phyloP scores from a whole-genome alignment of 1,140 invertebrate genomes.

The Nilaparvata lugens region DNA sequence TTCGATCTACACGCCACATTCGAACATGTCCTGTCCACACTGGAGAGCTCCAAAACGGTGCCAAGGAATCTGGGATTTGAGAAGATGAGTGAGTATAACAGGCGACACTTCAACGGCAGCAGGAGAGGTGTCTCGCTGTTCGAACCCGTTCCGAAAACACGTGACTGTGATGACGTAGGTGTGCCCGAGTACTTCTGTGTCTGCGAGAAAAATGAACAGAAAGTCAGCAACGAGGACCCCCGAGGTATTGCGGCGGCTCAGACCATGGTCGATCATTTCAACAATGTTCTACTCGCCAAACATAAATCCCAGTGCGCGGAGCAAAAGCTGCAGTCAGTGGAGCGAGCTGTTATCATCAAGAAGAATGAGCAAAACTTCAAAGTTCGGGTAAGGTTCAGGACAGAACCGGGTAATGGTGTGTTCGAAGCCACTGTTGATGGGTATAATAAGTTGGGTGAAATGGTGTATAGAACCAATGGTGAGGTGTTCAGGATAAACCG shows the following conservation, averaged over 20 bases:
- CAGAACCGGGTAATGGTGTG: slow-evolving; percentile 20
- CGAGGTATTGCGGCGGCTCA: slow-evolving; percentile 36
- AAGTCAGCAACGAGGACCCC: slow-evolving; percentile 14
- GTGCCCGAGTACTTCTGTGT: slow-evolving; percentile 42
- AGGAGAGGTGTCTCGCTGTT: slow-evolving; percentile 26
- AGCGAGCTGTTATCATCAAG: slow-evolving; percentile 11
- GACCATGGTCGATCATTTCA: slow-evolving; percentile 51
- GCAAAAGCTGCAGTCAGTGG: slow-evolving; percentile 15
- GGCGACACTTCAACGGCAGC: slow-evolving; percentile 22
- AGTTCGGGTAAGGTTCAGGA: slow-evolving; percentile 21
- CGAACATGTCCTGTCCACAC: slow-evolving; percentile 12
- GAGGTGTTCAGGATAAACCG: slow-evolving; percentile 24
- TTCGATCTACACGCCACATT: slow-evolving; percentile 37
- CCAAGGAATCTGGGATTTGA: neutral
- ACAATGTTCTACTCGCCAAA: slow-evolving; percentile 42
- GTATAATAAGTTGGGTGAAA: neutral
- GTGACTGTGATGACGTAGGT: slow-evolving; percentile 40
- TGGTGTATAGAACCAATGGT: neutral
- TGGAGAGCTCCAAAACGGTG: neutral
- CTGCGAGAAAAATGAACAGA: slow-evolving; percentile 30
- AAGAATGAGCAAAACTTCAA: slow-evolving; percentile 6
- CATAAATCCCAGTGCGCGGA: slow-evolving; percentile 43
- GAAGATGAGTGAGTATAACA: slow-evolving; percentile 30
- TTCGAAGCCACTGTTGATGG: slow-evolving; percentile 23
- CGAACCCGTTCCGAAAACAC: slow-evolving; percentile 26